Conservation (phyloP, 2,113 vertebrate genomes). For the Copsychus sechellarum region DNA sequence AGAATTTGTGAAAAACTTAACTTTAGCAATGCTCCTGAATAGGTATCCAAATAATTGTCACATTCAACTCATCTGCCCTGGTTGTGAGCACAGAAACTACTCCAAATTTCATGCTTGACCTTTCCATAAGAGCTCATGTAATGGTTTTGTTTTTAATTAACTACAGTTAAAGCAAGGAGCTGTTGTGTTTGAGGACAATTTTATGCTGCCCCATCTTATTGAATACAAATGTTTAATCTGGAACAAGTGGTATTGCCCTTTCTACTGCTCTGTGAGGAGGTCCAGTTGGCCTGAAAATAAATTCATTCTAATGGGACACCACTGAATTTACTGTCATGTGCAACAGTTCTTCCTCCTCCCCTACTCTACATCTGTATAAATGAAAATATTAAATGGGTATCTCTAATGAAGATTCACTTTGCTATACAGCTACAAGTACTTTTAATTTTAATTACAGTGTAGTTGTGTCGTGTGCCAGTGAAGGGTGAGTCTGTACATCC, state of each 20-base stretch:
- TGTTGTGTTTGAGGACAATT: neutral
- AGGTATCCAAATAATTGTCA: neutral
- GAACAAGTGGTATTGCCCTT: neutral
- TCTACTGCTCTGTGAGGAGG: neutral
- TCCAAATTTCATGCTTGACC: neutral
- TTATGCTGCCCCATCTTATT: neutral
- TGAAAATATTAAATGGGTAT: neutral
- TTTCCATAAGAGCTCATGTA: neutral
- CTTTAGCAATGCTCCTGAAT: neutral
- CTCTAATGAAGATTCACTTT: neutral
- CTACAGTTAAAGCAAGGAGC: neutral
- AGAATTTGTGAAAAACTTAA: neutral
- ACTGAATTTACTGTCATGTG: neutral
- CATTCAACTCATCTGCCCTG: neutral
- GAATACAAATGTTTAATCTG: neutral
- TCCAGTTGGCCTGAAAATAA: neutral
- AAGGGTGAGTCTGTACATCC: neutral
- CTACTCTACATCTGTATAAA: neutral
- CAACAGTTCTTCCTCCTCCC: neutral
- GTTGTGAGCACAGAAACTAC: neutral
- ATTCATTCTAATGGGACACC: neutral
- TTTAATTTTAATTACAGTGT: neutral
- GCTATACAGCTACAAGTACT: neutral
- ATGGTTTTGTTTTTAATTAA: neutral
- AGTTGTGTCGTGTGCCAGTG: neutral